These are phyloP conservation scores for Coenonympha glycerion DNA, from an alignment of 2,888 invertebrate genomes.

Conservation along the genomic window DNA sequence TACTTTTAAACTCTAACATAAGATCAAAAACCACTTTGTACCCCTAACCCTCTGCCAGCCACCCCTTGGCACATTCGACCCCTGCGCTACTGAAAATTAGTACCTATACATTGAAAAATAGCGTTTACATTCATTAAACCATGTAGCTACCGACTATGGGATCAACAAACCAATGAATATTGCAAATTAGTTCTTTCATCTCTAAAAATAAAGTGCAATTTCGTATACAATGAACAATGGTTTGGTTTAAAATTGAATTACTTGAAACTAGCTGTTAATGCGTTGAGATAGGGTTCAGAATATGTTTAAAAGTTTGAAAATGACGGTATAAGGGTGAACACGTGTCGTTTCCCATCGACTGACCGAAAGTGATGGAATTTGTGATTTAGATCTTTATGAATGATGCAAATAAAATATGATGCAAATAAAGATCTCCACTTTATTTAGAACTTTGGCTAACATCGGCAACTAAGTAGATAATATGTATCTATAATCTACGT, in stretches of 20 bases:
- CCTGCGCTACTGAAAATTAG: not conserved
- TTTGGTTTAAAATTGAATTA: not conserved
- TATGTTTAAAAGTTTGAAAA: not conserved
- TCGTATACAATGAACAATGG: not conserved
- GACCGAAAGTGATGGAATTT: conserved; percentile 19
- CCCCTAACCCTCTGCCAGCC: conserved; percentile 11
- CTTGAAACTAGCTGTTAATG: not conserved
- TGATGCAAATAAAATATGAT: conserved; percentile 13
- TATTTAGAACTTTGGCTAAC: no score
- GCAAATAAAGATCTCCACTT: no score
- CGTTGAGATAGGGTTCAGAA: not conserved
- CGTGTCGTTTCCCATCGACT: conserved; percentile 21
- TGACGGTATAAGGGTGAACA: conserved; percentile 13
- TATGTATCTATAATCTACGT: no score
- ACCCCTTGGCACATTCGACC: conserved; percentile 6
- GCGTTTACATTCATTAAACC: conserved; percentile 1
- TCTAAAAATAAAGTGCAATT: not conserved
- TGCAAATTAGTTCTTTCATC: not conserved
- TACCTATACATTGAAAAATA: not conserved
- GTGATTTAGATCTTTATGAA: conserved; percentile 5
- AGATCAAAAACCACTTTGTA: conserved; percentile 20
- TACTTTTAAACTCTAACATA: conserved; percentile 9
- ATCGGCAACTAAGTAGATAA: no score
- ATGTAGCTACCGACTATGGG: conserved; percentile 1
- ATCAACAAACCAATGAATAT: not conserved